phyloP scores from a whole-genome alignment of 2,888 invertebrate species.

The Stratiomys singularior region DNA sequence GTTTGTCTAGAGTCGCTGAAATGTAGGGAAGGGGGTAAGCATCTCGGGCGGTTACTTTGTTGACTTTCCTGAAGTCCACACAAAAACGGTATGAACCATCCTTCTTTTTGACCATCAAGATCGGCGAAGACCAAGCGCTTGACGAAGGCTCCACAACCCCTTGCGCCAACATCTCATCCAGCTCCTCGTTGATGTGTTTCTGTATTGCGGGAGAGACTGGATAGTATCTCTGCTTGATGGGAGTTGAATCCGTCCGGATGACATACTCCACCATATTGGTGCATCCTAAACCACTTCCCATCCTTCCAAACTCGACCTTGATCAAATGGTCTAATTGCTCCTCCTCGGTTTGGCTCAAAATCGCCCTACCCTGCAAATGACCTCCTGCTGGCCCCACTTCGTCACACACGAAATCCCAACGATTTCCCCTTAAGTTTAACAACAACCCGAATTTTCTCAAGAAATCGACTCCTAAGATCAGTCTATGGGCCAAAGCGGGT shows the following conservation, averaged over 20 bases:
- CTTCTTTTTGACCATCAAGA: conserved; percentile 54
- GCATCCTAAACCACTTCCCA: background rate
- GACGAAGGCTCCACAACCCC: conserved; percentile 54
- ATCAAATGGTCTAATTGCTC: background rate
- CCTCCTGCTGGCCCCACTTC: too few species aligned
- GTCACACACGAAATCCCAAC: too few species aligned
- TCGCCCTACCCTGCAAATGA: background rate
- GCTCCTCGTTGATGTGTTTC: background rate
- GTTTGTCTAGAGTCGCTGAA: conserved; percentile 54
- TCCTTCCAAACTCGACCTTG: background rate
- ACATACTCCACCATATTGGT: background rate
- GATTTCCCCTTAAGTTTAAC: too few species aligned
- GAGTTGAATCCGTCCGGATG: background rate
- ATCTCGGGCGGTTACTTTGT: conserved; percentile 53
- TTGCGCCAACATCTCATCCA: conserved; percentile 16
- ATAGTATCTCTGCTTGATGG: conserved; percentile 18
- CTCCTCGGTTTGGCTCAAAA: background rate
- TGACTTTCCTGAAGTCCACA: conserved; percentile 54
- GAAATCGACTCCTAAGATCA: background rate
- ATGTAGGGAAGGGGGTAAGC: conserved; percentile 55
- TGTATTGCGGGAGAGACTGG: background rate
- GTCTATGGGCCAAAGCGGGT: background rate
- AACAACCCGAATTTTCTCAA: background rate
- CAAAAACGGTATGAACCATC: conserved; percentile 53
- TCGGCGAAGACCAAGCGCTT: conserved; percentile 55